Evolutionary conservation across 2,797 vertebrate genomes (phyloP).

Genomic region (Mus caroli): DNA sequence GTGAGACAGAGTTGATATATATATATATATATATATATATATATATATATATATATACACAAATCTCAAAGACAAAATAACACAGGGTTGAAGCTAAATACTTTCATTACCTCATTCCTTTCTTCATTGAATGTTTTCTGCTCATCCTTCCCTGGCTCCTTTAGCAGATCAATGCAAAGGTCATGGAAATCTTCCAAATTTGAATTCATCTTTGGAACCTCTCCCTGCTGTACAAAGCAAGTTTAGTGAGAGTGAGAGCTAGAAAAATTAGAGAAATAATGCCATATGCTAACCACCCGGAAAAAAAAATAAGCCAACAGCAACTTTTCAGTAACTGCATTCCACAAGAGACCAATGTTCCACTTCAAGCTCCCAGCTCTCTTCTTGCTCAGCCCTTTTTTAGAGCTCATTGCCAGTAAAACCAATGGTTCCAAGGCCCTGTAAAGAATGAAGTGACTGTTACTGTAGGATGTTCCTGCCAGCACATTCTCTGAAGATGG

Average conservation of each 20-base stretch:
- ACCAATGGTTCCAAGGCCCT: constrained; percentile 22
- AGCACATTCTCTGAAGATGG: constrained; percentile 5
- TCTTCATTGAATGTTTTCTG: constrained; percentile 46
- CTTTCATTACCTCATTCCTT: constrained; percentile 73
- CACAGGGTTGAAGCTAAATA: neutral
- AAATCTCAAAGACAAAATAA: neutral
- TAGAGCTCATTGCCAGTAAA: constrained; percentile 40
- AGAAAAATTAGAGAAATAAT: constrained; percentile 24
- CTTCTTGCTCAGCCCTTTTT: neutral
- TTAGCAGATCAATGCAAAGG: constrained; percentile 59
- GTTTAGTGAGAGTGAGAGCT: constrained; percentile 23
- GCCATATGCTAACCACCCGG: neutral
- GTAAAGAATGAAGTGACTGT: neutral
- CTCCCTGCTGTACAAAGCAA: constrained; percentile 80
- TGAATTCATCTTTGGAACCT: constrained; percentile 57
- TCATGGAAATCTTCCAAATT: constrained; percentile 71
- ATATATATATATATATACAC: no score
- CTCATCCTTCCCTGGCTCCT: constrained; percentile 68
- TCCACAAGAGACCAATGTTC: neutral
- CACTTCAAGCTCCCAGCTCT: neutral
- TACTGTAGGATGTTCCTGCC: neutral
- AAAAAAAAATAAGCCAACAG: neutral
- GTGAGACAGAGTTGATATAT: neutral
- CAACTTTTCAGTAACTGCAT: constrained; percentile 33
- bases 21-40: no score